A percentile compares a stretch with the other conserved stretches of the same genome.
These are phyloP conservation scores for Ahaetulla prasina DNA, from an alignment of 2,113 vertebrate genomes.

Conservation along the genomic window DNA sequence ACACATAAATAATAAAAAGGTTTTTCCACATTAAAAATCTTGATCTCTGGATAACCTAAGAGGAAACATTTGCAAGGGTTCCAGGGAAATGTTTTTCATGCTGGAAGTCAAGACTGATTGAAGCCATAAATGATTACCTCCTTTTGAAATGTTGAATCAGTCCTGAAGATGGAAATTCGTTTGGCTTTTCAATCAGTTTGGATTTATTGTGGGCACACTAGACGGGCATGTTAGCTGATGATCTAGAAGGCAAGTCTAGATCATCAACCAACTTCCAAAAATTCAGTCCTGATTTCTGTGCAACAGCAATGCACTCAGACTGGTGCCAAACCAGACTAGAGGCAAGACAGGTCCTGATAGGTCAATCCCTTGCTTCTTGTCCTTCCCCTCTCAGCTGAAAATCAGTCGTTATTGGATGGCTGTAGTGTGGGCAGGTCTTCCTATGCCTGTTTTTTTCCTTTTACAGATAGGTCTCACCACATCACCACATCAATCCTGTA, in stretches of 20 bases:
- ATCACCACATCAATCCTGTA: not conserved
- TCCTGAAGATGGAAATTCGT: slow-evolving; percentile 30
- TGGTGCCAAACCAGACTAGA: not conserved
- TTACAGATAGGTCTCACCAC: not conserved
- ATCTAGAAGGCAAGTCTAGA: not conserved
- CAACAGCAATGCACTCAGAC: not conserved
- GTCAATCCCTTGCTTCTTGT: not conserved
- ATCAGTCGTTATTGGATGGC: not conserved
- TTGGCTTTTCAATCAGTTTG: not conserved
- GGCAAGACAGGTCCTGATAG: not conserved
- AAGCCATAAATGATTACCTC: slow-evolving; percentile 37
- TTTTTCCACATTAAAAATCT: slow-evolving; percentile 42
- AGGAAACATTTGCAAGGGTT: slow-evolving; percentile 24
- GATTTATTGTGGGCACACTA: slow-evolving; percentile 16
- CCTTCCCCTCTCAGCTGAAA: not conserved
- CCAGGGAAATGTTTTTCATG: slow-evolving; percentile 14
- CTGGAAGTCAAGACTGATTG: slow-evolving; percentile 45
- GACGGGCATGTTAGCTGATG: not conserved
- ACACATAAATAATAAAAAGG: not conserved
- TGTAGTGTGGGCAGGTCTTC: not conserved
- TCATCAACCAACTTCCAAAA: not conserved
- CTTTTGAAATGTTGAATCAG: slow-evolving; percentile 47
- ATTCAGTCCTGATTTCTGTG: not conserved
- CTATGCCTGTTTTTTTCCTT: not conserved
- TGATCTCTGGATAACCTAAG: slow-evolving; percentile 45